Conservation (phyloP, 2,113 vertebrate species). For the Calyptommatus sinebrachiatus region DNA sequence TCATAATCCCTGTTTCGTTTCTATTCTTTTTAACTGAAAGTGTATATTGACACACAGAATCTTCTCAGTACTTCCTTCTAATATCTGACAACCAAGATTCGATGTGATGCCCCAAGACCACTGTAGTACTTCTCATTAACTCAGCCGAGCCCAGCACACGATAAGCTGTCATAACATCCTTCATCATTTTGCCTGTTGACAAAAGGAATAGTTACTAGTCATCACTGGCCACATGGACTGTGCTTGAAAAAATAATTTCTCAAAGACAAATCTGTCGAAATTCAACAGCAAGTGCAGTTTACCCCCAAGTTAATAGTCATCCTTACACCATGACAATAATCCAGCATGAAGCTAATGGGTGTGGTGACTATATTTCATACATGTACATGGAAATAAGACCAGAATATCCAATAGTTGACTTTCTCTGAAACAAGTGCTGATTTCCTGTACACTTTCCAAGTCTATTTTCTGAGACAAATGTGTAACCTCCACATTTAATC, state of each 20-base stretch:
- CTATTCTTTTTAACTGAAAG: constrained; percentile 32
- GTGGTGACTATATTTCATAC: neutral
- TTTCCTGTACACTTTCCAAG: neutral
- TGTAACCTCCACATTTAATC: too few relatives aligned
- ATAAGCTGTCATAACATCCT: constrained; percentile 75
- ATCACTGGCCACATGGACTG: constrained; percentile 64
- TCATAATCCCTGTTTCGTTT: constrained; percentile 70
- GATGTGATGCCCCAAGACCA: constrained; percentile 69
- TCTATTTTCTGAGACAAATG: too few relatives aligned
- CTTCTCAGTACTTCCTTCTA: constrained; percentile 71
- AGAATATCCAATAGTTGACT: neutral
- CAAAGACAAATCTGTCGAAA: constrained; percentile 48
- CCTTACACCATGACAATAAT: neutral
- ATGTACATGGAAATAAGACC: too few relatives aligned
- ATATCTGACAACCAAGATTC: constrained; percentile 69
- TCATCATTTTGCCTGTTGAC: constrained; percentile 80
- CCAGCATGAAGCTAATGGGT: constrained; percentile 1
- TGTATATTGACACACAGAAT: constrained; percentile 67
- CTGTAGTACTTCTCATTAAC: constrained; percentile 69
- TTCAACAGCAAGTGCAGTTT: constrained; percentile 41
- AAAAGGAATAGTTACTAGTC: constrained; percentile 82
- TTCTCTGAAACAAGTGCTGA: neutral
- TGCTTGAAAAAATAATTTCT: constrained; percentile 51
- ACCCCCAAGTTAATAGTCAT: constrained; percentile 24
- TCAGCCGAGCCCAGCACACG: constrained; percentile 73